A percentile compares a stretch with the other conserved stretches of the same genome.
Conservation (phyloP, 2,113 vertebrate genomes). For the Nyctereutes procyonoides region DNA sequence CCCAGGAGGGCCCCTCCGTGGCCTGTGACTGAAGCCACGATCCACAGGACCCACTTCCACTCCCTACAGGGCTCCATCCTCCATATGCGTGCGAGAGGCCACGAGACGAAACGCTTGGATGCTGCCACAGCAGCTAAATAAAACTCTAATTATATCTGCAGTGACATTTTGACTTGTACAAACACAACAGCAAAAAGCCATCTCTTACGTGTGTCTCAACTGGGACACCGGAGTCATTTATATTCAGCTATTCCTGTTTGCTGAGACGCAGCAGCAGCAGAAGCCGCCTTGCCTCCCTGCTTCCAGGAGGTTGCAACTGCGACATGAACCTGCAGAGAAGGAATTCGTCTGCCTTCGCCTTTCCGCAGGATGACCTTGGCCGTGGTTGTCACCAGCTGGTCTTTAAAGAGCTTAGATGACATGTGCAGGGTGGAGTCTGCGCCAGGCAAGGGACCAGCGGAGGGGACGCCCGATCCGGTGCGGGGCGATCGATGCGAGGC, state of each 20-base stretch:
- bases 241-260: not conserved
- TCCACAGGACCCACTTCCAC: not conserved
- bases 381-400: too few relatives aligned
- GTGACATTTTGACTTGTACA: slow-evolving; percentile 44
- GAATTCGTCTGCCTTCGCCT: not conserved
- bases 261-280: not conserved
- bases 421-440: not conserved
- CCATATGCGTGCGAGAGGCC: slow-evolving; percentile 7
- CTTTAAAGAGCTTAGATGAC: not conserved
- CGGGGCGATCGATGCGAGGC: too few relatives aligned
- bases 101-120: not conserved
- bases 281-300: not conserved
- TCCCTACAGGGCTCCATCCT: not conserved
- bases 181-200: not conserved
- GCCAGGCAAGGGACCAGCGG: fast-evolving
- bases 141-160: slow-evolving; percentile 11
- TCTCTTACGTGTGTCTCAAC: not conserved
- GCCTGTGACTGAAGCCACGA: not conserved
- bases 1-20: not conserved
- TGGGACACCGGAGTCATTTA: not conserved
- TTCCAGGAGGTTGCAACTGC: not conserved
- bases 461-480: too few relatives aligned
- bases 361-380: not conserved
- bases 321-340: not conserved
- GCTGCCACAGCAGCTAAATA: not conserved